Evolutionary conservation across 2,797 vertebrate genomes (phyloP), one percentile per base, ranked within the genome.

Genomic region (Sebastes steindachneri): DNA sequence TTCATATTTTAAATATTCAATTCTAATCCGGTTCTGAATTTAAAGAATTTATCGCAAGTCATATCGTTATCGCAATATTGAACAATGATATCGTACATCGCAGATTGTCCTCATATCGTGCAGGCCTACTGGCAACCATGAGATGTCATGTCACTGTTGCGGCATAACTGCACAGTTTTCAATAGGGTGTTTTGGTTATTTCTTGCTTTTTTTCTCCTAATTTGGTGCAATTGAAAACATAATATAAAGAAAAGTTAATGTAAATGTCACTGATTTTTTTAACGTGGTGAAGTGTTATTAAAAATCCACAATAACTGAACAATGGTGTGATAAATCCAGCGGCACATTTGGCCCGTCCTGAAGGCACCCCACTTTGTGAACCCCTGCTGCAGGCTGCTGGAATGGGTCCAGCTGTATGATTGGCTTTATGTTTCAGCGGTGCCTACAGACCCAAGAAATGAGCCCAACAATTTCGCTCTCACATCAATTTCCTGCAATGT

Each of bases 401-500:
- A 84, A 51, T 0, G 6, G 26, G 65, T 71, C 66, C 73, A 79
- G 68, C 73, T 59, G 59, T 55, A 41, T 73, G 68, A 88, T 54
- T 74, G 66, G 51, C 59, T 79, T 73, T 68, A 31, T 57, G 26
- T 79, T 45, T 55, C 69, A 65, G 55, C 5, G 0, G 60, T 59
- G 25, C 23, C 23, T 35, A 62, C 33, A 65, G n/a, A 63, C 54
- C 75, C 45, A 63, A 73, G 54, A 76, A 55, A 79, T 69, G 45
- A 63, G 62, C 17, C 48, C 23, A 60, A 35, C 31, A 57, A 51
- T 69, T 53, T 28, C 9, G 26, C 11, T 21, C 31, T 63, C 21
- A 45, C 29, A 82, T 75, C 28, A 48, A 84, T 69, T 69, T 26
- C 37, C 15, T 37, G 14, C 57, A 70, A 51, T 59, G 57, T 74